These are phyloP conservation scores for Alauda arvensis DNA, from an alignment of 2,797 vertebrate genomes.

Conservation along the genomic window DNA sequence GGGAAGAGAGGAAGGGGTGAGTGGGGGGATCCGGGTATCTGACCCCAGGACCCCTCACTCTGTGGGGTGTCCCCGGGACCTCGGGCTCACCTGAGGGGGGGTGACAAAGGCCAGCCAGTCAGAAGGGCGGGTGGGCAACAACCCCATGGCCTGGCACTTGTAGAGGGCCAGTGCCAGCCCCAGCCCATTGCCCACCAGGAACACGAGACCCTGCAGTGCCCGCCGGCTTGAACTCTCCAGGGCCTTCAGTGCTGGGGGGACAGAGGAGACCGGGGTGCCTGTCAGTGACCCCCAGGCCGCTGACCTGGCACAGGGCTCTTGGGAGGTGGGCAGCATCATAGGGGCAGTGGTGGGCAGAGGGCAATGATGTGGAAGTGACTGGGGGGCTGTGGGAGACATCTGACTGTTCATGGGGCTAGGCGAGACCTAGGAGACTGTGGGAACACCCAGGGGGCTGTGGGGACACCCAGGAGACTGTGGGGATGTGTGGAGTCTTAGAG, in stretches of 20 bases:
- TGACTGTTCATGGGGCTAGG: too few relatives aligned
- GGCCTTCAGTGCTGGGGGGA: conserved; percentile 86
- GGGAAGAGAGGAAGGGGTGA: not conserved
- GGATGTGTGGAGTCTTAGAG: not conserved
- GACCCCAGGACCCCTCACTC: too few relatives aligned
- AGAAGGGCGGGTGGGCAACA: conserved; percentile 92
- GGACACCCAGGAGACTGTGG: too few relatives aligned
- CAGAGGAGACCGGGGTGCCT: fast-evolving
- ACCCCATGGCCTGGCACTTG: conserved; percentile 97
- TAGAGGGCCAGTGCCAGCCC: conserved; percentile 92
- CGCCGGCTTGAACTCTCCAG: conserved; percentile 95
- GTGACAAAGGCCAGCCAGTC: conserved; percentile 97
- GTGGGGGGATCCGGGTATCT: fast-evolving
- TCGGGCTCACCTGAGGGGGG: conserved; percentile 80
- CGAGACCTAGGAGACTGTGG: not conserved
- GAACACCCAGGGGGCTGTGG: not conserved
- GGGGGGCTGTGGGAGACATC: not conserved
- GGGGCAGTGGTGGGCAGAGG: fast-evolving
- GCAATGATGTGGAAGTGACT: not conserved
- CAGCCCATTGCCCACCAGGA: conserved; percentile 90
- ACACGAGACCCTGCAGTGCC: conserved; percentile 92
- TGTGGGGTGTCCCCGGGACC: fast-evolving
- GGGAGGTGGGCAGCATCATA: fast-evolving
- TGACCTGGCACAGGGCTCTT: fast-evolving
- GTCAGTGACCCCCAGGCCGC: fast-evolving